Conservation (phyloP, 1,140 invertebrate species). For the Lysiphlebus fabarum region DNA sequence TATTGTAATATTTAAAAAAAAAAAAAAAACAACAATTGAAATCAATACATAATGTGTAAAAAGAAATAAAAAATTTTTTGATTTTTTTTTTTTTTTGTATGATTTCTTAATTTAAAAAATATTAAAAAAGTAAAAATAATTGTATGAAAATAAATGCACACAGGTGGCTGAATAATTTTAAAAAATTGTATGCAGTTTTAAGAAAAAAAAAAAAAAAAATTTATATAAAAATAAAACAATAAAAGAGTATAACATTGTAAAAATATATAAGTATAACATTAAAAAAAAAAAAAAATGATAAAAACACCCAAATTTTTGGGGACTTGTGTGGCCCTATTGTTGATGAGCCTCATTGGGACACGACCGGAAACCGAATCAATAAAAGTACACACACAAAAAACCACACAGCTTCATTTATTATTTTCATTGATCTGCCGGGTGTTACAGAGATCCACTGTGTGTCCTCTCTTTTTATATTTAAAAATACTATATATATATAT, state of each 20-base stretch:
- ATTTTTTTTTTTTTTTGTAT: too few species aligned
- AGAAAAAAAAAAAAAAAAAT: neutral
- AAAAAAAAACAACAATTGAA: conserved; percentile 1
- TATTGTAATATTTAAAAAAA: conserved; percentile 18
- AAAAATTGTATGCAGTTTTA: neutral
- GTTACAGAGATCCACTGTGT: too few species aligned
- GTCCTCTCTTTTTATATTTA: conserved; percentile 2
- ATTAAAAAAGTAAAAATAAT: neutral
- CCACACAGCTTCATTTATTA: neutral
- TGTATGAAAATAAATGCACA: neutral
- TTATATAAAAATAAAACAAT: neutral
- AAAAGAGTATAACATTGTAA: neutral
- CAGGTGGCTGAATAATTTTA: conserved; percentile 9
- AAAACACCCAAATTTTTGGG: too few species aligned
- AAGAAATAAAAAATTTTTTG: too few species aligned
- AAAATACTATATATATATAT: too few species aligned
- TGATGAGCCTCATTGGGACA: neutral
- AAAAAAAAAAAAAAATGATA: too few species aligned
- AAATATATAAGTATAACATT: too few species aligned
- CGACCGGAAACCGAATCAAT: conserved; percentile 12
- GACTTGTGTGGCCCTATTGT: neutral
- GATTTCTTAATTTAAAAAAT: too few species aligned
- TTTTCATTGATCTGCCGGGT: neutral
- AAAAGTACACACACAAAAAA: neutral
- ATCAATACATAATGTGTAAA: neutral